Percentiles rank a stretch among this genome's conserved stretches.
phyloP scores from a whole-genome alignment of 2,113 vertebrate species.

The Cricetomys ansorgei region DNA sequence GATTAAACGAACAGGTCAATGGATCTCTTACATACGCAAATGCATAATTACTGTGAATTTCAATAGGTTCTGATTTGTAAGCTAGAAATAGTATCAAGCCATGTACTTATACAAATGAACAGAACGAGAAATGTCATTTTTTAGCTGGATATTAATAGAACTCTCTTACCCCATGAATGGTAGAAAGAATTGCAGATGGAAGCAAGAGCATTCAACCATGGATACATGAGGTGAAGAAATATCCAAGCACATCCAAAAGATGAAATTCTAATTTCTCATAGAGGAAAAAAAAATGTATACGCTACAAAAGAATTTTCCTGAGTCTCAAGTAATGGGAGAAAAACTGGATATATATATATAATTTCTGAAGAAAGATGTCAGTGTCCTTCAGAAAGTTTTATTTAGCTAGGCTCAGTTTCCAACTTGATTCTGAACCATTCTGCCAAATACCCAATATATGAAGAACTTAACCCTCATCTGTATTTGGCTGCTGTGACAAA shows the following conservation, averaged over 20 bases:
- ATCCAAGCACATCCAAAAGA: background rate
- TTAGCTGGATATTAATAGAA: background rate
- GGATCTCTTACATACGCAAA: background rate
- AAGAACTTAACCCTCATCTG: background rate
- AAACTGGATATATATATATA: constrained; percentile 19
- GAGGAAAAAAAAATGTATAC: background rate
- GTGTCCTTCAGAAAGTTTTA: background rate
- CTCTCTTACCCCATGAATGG: background rate
- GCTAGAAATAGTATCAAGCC: background rate
- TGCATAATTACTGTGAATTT: background rate
- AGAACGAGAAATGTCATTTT: constrained; percentile 8
- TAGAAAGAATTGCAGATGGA: background rate
- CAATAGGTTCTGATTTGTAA: background rate
- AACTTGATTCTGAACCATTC: background rate
- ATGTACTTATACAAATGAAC: background rate
- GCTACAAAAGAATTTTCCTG: background rate
- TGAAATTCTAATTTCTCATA: background rate
- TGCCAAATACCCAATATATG: background rate
- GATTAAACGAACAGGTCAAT: background rate
- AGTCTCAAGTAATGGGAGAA: background rate
- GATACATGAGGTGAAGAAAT: background rate
- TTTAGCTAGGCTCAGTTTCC: background rate
- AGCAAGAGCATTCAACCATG: background rate
- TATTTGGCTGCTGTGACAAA: background rate
- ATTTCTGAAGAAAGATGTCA: background rate